Evolutionary conservation across 2,888 invertebrate species (phyloP).

Genomic region (Eumerus sabulonum): DNA sequence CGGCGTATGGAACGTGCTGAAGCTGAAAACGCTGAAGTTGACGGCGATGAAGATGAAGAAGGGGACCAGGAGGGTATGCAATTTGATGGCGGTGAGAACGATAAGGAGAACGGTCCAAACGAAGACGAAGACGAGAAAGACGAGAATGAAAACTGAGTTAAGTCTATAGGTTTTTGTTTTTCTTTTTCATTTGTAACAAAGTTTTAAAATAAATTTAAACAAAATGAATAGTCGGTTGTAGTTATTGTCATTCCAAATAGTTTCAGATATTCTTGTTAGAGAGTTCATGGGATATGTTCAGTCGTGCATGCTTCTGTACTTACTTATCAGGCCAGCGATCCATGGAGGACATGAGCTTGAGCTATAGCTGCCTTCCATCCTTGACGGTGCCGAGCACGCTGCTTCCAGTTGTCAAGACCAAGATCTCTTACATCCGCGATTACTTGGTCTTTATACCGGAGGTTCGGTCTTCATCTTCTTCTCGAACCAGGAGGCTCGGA

Average conservation of each 20-base stretch:
- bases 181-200: slow-evolving; percentile 11
- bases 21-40: slow-evolving; percentile 95
- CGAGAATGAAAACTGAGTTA: slow-evolving; percentile 52
- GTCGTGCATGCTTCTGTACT: too few species aligned
- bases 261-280: slow-evolving; percentile 46
- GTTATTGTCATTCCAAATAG: slow-evolving; percentile 51
- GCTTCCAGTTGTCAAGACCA: too few species aligned
- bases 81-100: slow-evolving; percentile 74
- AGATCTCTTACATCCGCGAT: too few species aligned
- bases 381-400: too few species aligned
- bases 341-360: too few species aligned
- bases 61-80: slow-evolving; percentile 80
- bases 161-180: slow-evolving; percentile 22
- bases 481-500: too few species aligned
- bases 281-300: too few species aligned
- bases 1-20: slow-evolving; percentile 96
- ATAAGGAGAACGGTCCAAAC: slow-evolving; percentile 30
- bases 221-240: too few species aligned
- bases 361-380: too few species aligned
- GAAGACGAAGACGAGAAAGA: slow-evolving; percentile 52
- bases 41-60: slow-evolving; percentile 90
- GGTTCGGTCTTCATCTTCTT: too few species aligned
- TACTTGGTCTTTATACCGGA: too few species aligned
- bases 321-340: too few species aligned
- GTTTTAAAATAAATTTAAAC: slow-evolving; percentile 53